phyloP scores from a whole-genome alignment of 2,113 vertebrate species.

The Coreoperca whiteheadi region DNA sequence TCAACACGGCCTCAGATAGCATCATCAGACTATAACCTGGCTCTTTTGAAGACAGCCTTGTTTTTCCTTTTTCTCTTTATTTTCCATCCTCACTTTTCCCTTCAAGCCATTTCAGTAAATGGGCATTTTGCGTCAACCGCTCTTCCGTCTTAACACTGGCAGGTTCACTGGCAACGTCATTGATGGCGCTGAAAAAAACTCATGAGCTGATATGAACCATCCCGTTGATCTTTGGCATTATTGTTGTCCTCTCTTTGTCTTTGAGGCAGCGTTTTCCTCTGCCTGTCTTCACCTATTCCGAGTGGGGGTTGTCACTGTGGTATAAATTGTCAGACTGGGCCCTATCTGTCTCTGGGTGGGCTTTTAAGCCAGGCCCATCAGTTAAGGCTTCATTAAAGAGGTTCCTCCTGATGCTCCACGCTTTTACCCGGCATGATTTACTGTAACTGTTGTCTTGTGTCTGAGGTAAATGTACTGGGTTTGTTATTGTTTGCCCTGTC shows the following conservation, averaged over 20 bases:
- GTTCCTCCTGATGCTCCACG: constrained; percentile 62
- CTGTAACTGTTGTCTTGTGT: constrained; percentile 70
- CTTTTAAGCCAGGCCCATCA: constrained; percentile 84
- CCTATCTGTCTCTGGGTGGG: constrained; percentile 77
- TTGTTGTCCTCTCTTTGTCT: constrained; percentile 33
- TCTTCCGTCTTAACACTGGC: constrained; percentile 36
- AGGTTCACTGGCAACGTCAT: constrained; percentile 36
- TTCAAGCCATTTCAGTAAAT: constrained; percentile 19
- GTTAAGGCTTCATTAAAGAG: constrained; percentile 84
- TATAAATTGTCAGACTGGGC: constrained; percentile 73
- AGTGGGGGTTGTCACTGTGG: constrained; percentile 61
- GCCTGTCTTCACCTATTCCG: constrained; percentile 37
- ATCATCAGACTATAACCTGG: constrained; percentile 78
- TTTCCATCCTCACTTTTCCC: constrained; percentile 36
- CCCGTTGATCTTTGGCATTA: constrained; percentile 6
- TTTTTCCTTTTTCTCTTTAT: constrained; percentile 48
- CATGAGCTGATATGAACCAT: constrained; percentile 20
- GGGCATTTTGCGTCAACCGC: constrained; percentile 25
- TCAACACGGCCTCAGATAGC: constrained; percentile 63
- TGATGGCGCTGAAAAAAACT: not conserved
- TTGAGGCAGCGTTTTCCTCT: constrained; percentile 34
- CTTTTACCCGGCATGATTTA: constrained; percentile 75
- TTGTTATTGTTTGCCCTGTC: constrained; percentile 71
- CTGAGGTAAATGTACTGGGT: constrained; percentile 69
- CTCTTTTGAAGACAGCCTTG: constrained; percentile 67